phyloP scores from a whole-genome alignment of 2,113 vertebrate species.

The Rhinolophus ferrumequinum region DNA sequence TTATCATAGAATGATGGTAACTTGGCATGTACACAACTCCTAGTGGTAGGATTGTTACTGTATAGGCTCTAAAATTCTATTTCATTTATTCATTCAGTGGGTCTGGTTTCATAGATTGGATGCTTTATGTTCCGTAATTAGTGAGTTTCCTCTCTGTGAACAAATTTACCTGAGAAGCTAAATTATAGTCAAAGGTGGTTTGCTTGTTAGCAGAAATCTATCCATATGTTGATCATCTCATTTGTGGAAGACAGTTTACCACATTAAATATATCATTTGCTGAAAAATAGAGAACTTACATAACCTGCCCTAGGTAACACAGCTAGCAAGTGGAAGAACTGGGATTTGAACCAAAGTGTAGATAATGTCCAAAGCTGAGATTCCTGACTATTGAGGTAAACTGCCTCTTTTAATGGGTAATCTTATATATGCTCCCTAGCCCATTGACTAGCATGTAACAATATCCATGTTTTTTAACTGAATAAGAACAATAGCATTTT shows the following conservation, averaged over 20 bases:
- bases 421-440: neutral
- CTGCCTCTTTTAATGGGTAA: neutral
- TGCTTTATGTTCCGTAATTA: neutral
- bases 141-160: neutral
- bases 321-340: neutral
- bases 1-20: neutral
- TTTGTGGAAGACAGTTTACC: neutral
- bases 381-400: neutral
- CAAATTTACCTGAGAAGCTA: neutral
- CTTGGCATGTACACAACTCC: neutral
- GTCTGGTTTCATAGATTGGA: neutral
- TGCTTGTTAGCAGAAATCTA: neutral
- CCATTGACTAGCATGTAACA: neutral
- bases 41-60: neutral
- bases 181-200: neutral
- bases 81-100: neutral
- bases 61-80: neutral
- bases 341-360: neutral
- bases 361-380: neutral
- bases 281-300: neutral
- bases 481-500: neutral
- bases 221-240: neutral
- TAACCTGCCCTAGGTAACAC: neutral
- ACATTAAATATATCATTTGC: neutral
- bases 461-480: neutral